A percentile compares a stretch with the other conserved stretches of the same genome.
phyloP scores from a whole-genome alignment of 2,888 invertebrate species.

The Cyaniris semiargus region DNA sequence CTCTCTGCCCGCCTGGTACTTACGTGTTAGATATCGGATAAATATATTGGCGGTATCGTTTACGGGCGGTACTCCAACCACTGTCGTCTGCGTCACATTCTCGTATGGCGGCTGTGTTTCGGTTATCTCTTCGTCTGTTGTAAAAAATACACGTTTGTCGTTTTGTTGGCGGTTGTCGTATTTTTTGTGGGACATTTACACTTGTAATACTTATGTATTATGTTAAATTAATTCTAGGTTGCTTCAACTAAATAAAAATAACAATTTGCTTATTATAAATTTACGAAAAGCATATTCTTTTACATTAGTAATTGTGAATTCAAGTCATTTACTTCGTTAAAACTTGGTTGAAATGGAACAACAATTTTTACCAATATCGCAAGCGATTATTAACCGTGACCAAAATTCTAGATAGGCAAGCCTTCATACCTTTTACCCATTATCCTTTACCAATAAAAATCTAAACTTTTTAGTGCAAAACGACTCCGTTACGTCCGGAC shows the following conservation, averaged over 20 bases:
- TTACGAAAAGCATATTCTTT: slow-evolving; percentile 10
- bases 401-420: too few species aligned
- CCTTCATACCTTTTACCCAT: too few species aligned
- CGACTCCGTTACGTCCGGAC: slow-evolving; percentile 37
- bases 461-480: slow-evolving; percentile 26
- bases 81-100: slow-evolving; percentile 54
- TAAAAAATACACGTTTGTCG: slow-evolving; percentile 52
- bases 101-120: slow-evolving; percentile 43
- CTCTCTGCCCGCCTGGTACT: slow-evolving; percentile 44
- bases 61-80: slow-evolving; percentile 55
- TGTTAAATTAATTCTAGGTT: neutral
- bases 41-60: slow-evolving; percentile 63
- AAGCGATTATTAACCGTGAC: too few species aligned
- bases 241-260: neutral
- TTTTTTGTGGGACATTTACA: slow-evolving; percentile 49
- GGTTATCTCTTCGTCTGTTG: slow-evolving; percentile 56
- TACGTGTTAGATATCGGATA: slow-evolving; percentile 75
- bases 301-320: neutral
- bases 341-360: too few species aligned
- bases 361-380: too few species aligned
- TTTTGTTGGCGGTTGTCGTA: slow-evolving; percentile 70
- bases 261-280: neutral
- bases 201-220: neutral
- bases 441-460: neutral
- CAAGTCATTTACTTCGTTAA: too few species aligned